A percentile compares a stretch with the other conserved stretches of the same genome.
Evolutionary conservation across 2,888 invertebrate genomes (phyloP).

Genomic region (Willowsia nigromaculata): DNA sequence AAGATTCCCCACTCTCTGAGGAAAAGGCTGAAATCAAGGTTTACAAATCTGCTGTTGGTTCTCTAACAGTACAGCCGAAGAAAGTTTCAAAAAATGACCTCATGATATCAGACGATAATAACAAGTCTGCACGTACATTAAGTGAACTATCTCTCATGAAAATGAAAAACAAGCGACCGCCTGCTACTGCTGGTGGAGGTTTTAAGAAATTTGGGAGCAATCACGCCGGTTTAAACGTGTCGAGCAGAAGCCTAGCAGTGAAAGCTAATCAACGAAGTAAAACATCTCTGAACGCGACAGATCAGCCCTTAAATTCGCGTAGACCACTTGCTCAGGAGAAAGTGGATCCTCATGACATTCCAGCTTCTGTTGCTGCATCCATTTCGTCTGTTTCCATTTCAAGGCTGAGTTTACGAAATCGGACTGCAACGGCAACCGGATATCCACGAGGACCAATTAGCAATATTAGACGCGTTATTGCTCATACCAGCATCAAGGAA

Average conservation of each 20-base stretch:
- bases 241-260: neutral
- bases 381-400: slow-evolving; percentile 28
- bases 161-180: neutral
- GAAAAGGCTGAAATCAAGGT: slow-evolving; percentile 59
- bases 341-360: slow-evolving; percentile 49
- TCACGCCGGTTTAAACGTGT: neutral
- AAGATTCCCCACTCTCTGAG: slow-evolving; percentile 35
- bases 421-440: neutral
- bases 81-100: slow-evolving; percentile 12
- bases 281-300: neutral
- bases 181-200: neutral
- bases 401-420: slow-evolving; percentile 16
- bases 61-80: slow-evolving; percentile 60
- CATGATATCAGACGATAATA: neutral
- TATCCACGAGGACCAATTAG: neutral
- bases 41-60: slow-evolving; percentile 52
- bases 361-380: slow-evolving; percentile 28
- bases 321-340: slow-evolving; percentile 46
- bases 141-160: slow-evolving; percentile 38
- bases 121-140: slow-evolving; percentile 7
- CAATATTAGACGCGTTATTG: slow-evolving; percentile 44
- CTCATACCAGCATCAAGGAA: slow-evolving; percentile 51
- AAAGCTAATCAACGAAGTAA: neutral
- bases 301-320: neutral
- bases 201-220: neutral